These are phyloP conservation scores for Pasiphila rectangulata DNA, from an alignment of 2,888 invertebrate species.

Conservation along the genomic window DNA sequence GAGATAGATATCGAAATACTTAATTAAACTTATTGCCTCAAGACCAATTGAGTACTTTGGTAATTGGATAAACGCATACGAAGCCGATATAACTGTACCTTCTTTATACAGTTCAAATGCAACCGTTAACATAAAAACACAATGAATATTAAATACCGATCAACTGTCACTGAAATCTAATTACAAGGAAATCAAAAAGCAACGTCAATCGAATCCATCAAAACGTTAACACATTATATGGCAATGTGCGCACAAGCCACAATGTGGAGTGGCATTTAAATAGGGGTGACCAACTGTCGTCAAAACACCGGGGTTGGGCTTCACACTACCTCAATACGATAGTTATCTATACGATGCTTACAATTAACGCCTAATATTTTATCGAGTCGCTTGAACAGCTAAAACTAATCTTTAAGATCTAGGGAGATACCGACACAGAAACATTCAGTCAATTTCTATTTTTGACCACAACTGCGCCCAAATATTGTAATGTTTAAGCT, in stretches of 20 bases:
- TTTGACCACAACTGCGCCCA: slow-evolving; percentile 10
- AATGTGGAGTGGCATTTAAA: slow-evolving; percentile 77
- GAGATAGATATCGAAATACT: slow-evolving; percentile 52
- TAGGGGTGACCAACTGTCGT: slow-evolving; percentile 80
- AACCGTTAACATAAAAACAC: slow-evolving; percentile 5
- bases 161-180: slow-evolving; percentile 8
- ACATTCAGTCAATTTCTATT: slow-evolving; percentile 27
- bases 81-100: slow-evolving; percentile 1
- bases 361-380: slow-evolving; percentile 71
- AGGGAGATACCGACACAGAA: slow-evolving; percentile 23
- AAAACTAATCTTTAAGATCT: slow-evolving; percentile 37
- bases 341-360: slow-evolving; percentile 73
- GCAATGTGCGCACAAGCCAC: slow-evolving; percentile 76
- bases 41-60: slow-evolving; percentile 19
- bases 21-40: slow-evolving; percentile 41
- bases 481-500: slow-evolving; percentile 29
- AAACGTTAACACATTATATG: slow-evolving; percentile 62
- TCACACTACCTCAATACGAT: slow-evolving; percentile 74
- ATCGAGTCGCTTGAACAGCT: slow-evolving; percentile 54
- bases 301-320: slow-evolving; percentile 70
- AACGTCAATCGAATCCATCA: slow-evolving; percentile 53
- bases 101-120: background rate
- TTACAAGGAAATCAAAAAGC: slow-evolving; percentile 25
- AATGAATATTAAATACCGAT: slow-evolving; percentile 4
- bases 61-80: slow-evolving; percentile 12